These are phyloP conservation scores for Calonectris borealis DNA, from an alignment of 2,113 vertebrate species.

Conservation along the genomic window DNA sequence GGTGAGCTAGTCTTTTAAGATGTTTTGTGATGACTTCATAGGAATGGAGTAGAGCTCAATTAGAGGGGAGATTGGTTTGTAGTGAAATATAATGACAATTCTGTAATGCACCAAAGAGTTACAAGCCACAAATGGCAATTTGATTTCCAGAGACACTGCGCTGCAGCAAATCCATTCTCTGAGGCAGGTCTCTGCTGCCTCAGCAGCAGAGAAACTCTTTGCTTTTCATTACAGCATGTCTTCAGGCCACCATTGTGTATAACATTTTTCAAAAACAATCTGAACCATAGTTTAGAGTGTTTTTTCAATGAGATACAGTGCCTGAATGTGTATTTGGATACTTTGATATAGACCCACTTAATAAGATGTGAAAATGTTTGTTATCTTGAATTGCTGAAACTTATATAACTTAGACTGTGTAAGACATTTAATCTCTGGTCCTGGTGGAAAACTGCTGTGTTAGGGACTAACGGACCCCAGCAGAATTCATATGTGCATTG, in stretches of 20 bases:
- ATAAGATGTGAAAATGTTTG: not conserved
- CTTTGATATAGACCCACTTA: not conserved
- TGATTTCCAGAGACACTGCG: not conserved
- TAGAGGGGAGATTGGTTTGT: not conserved
- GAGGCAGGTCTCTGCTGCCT: not conserved
- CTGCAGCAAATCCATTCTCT: not conserved
- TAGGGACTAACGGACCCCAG: not conserved
- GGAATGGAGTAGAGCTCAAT: not conserved
- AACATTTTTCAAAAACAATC: not conserved
- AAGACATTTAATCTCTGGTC: not conserved
- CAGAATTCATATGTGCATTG: not conserved
- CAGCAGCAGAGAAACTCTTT: too few relatives aligned
- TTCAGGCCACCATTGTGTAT: not conserved
- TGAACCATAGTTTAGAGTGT: not conserved
- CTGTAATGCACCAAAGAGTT: not conserved
- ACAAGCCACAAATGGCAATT: not conserved
- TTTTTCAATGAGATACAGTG: not conserved
- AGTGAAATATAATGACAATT: not conserved
- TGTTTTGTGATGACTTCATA: not conserved
- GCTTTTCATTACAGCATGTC: not conserved
- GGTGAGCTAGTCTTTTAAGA: not conserved
- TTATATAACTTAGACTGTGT: not conserved
- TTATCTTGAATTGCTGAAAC: not conserved
- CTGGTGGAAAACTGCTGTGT: not conserved
- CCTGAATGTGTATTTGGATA: not conserved